Base-by-base conservation (phyloP, 2,888 invertebrate genomes). In the Phoenoteleia sp. region DNA sequence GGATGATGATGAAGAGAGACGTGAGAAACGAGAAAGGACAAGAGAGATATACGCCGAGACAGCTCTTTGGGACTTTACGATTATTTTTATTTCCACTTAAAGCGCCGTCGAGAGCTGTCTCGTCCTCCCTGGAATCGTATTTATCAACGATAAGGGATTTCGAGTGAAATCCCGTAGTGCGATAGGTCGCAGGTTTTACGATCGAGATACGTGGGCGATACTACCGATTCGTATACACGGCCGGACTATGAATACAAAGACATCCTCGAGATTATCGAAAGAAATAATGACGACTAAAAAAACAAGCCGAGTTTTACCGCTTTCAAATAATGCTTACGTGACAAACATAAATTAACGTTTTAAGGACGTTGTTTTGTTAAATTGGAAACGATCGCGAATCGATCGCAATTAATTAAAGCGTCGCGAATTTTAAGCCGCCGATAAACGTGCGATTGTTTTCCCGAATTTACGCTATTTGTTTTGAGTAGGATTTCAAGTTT, bases 51-150 rank as follows among this genome's bases (percentile, higher is more conserved):
- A 58, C 79, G 75, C 66, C 76, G 52, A 76, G 74, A 58, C 66
- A 71, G 80, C 79, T 83, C 85, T 81, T 79, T 42, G 67, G 85
- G 81, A 86, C 84, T 88, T 88, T 89, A 89, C 89, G 89, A 89
- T 90, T 89, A 90, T 88, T 89, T 90, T 89, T 89, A 90, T 90
- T 88, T 84, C 85, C 81, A 81, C 86, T 86, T 86, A 85, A 88
- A 88, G 84, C 82, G 85, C 81, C 86, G 86, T 86, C 84, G 77
- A 77, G 77, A 83, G 81, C 77, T 76, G 74, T 77, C 81, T 83
- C 82, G 69, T 80, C 76, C 75, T 80, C 66, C 36, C 54, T 62
- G 81, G 74, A 84, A 87, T 83, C 87, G 86, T 88, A 88, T 89
- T 88, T 88, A 89, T 89, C 88, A 88, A 86, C 87, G 88, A 87